These are phyloP conservation scores for Nyctalus aviator DNA, from an alignment of 2,797 vertebrate genomes.

Conservation along the genomic window DNA sequence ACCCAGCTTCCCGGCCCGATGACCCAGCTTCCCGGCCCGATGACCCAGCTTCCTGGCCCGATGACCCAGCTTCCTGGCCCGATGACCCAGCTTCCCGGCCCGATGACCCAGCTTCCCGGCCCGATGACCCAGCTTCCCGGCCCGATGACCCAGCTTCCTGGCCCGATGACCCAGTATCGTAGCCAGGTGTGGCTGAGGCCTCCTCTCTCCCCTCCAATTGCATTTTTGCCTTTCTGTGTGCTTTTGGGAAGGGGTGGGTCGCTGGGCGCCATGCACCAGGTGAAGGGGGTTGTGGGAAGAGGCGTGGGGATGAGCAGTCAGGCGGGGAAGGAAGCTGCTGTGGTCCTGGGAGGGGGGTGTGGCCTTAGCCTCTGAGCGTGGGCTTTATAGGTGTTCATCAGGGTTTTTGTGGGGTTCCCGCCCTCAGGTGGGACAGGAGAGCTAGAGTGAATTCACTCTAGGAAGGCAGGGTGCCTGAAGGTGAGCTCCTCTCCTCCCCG, in stretches of 20 bases:
- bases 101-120: background rate
- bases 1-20: too few species aligned
- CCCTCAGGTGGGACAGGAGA: background rate
- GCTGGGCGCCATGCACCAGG: background rate
- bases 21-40: too few species aligned
- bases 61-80: too few species aligned
- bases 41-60: too few species aligned
- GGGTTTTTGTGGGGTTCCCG: background rate
- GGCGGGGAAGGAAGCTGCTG: background rate
- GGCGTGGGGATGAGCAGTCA: background rate
- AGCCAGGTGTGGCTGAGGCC: background rate
- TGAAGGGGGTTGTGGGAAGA: background rate
- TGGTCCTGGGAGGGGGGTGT: background rate
- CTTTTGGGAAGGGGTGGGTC: background rate
- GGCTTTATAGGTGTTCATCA: background rate
- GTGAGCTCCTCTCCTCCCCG: background rate
- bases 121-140: too few species aligned
- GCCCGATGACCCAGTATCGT: background rate
- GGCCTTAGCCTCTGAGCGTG: background rate
- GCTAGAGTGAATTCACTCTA: background rate
- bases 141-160: background rate
- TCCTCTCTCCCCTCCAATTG: background rate
- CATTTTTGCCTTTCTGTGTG: background rate
- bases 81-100: background rate
- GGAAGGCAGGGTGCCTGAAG: background rate